phyloP scores from a whole-genome alignment of 2,113 vertebrate species.

The Bufo bufo region DNA sequence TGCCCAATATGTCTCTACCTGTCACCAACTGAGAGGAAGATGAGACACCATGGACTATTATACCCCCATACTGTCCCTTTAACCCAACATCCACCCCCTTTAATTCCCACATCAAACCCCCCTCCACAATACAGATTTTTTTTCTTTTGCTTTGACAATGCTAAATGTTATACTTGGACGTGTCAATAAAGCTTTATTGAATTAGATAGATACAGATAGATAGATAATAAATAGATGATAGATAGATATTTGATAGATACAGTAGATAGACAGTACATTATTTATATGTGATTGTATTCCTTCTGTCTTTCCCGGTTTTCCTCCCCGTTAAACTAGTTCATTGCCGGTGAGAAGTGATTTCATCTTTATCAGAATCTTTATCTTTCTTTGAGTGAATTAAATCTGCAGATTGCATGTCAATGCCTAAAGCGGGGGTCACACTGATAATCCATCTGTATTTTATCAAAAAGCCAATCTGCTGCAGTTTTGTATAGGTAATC shows the following conservation, averaged over 20 bases:
- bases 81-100: too few relatives aligned
- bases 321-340: conserved; percentile 64
- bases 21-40: too few relatives aligned
- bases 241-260: background rate
- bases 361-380: conserved; percentile 34
- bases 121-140: too few relatives aligned
- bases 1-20: too few relatives aligned
- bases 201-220: background rate
- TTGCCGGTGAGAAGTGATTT: conserved; percentile 57
- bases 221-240: background rate
- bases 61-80: too few relatives aligned
- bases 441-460: conserved; percentile 61
- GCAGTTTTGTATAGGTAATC: conserved; percentile 54
- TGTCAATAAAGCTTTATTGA: too few relatives aligned
- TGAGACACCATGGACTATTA: too few relatives aligned
- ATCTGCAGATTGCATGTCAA: conserved; percentile 61
- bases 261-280: background rate
- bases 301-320: background rate
- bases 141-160: too few relatives aligned
- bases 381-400: conserved; percentile 60
- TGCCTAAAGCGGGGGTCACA: conserved; percentile 62
- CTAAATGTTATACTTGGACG: too few relatives aligned
- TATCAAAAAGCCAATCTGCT: conserved; percentile 63
- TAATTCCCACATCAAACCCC: too few relatives aligned
- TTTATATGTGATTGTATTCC: background rate